phyloP scores from a whole-genome alignment of 2,797 vertebrate genomes.

The Carduelis carduelis region DNA sequence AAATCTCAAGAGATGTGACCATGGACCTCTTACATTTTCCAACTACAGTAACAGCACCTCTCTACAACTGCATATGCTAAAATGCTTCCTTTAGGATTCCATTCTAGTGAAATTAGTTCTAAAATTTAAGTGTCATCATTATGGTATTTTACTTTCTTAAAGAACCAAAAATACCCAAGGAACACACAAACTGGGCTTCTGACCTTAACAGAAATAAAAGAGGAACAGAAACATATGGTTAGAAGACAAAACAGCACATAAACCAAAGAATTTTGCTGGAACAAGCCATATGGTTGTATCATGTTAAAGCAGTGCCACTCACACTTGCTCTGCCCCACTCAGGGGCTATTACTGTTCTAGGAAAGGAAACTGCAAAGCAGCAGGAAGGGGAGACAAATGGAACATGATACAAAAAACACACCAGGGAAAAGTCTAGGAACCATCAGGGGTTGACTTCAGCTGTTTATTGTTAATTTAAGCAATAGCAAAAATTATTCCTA shows the following conservation, averaged over 20 bases:
- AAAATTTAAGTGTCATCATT: neutral
- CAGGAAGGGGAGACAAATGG: neutral
- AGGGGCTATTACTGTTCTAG: neutral
- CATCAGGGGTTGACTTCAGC: neutral
- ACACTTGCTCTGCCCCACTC: neutral
- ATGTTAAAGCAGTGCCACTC: neutral
- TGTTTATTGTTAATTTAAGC: neutral
- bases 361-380: neutral
- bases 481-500: neutral
- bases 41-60: neutral
- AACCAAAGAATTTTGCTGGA: neutral
- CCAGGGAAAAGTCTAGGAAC: neutral
- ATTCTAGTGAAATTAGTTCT: neutral
- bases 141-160: neutral
- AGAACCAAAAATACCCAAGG: neutral
- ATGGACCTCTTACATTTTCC: neutral
- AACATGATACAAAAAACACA: neutral
- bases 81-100: neutral
- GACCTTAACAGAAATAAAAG: neutral
- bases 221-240: neutral
- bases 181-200: neutral
- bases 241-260: fast-evolving
- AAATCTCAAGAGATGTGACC: neutral
- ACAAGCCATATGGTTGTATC: neutral
- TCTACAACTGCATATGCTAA: neutral